Evolutionary conservation across 2,113 vertebrate genomes (phyloP).

Genomic region (Alouatta palliata): DNA sequence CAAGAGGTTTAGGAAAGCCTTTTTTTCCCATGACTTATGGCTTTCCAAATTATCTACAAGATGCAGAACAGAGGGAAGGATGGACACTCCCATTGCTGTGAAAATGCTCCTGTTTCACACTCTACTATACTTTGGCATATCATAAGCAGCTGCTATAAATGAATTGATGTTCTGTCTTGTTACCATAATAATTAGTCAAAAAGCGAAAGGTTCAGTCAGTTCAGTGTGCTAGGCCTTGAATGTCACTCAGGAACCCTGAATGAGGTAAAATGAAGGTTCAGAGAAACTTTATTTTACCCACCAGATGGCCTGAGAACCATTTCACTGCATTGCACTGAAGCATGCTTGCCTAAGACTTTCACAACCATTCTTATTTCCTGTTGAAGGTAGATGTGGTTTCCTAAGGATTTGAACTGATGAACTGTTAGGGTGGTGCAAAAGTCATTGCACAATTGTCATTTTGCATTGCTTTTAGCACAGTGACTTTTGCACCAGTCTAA

Average conservation of each 20-base stretch:
- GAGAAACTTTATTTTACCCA: too few species aligned
- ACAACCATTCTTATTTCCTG: neutral
- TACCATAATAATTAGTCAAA: neutral
- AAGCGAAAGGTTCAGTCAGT: neutral
- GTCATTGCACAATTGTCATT: too few species aligned
- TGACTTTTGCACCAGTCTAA: too few species aligned
- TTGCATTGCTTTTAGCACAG: too few species aligned
- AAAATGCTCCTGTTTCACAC: neutral
- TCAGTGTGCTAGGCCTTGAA: neutral
- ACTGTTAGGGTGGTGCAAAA: too few species aligned
- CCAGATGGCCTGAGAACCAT: rapidly evolving
- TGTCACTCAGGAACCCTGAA: neutral
- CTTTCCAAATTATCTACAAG: neutral
- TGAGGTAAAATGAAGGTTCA: neutral
- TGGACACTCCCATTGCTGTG: neutral
- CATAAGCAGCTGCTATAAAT: neutral
- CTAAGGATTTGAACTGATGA: neutral
- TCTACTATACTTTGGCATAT: rapidly evolving
- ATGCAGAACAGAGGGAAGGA: neutral
- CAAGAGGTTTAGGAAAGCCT: neutral
- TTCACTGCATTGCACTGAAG: rapidly evolving
- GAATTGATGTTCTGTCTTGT: neutral
- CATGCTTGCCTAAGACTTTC: neutral
- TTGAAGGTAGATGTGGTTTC: neutral
- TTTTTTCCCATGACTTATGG: neutral